A percentile compares a stretch with the other conserved stretches of the same genome.
These are phyloP conservation scores for Torymus auratus DNA, from an alignment of 2,888 invertebrate species.

Conservation along the genomic window DNA sequence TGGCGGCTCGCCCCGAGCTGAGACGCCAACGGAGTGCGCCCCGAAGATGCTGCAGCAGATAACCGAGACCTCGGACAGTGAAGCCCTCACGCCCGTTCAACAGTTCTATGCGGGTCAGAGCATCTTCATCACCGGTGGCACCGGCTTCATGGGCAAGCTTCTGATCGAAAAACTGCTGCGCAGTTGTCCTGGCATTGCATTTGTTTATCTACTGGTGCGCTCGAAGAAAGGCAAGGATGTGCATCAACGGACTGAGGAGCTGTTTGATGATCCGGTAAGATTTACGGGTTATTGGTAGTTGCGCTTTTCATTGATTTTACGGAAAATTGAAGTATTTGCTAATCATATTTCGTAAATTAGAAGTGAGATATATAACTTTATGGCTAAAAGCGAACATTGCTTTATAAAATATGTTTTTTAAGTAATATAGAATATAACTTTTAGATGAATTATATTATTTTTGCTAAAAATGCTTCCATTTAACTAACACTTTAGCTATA, in stretches of 20 bases:
- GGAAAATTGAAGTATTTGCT: no score
- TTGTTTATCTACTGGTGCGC: slow-evolving; percentile 81
- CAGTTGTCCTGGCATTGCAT: slow-evolving; percentile 80
- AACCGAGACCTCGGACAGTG: slow-evolving; percentile 55
- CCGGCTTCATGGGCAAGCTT: slow-evolving; percentile 85
- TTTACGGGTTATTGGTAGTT: background rate
- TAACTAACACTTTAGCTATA: no score
- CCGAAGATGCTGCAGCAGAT: slow-evolving; percentile 53
- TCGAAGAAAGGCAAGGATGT: slow-evolving; percentile 79
- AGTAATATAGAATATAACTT: no score
- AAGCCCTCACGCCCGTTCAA: slow-evolving; percentile 72
- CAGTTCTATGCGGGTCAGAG: slow-evolving; percentile 78
- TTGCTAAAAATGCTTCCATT: no score
- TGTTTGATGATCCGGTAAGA: slow-evolving; percentile 76
- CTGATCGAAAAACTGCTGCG: slow-evolving; percentile 84
- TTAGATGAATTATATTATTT: no score
- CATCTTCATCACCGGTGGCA: slow-evolving; percentile 82
- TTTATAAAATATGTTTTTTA: no score
- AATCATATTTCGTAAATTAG: no score
- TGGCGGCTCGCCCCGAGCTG: slow-evolving; percentile 65
- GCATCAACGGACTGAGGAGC: slow-evolving; percentile 77
- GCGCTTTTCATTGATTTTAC: no score
- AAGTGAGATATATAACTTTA: no score
- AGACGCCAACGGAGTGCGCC: slow-evolving; percentile 66
- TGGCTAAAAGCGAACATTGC: no score